Evolutionary conservation across 1,140 invertebrate species (phyloP).

Genomic region (Matsumurasca onukii): DNA sequence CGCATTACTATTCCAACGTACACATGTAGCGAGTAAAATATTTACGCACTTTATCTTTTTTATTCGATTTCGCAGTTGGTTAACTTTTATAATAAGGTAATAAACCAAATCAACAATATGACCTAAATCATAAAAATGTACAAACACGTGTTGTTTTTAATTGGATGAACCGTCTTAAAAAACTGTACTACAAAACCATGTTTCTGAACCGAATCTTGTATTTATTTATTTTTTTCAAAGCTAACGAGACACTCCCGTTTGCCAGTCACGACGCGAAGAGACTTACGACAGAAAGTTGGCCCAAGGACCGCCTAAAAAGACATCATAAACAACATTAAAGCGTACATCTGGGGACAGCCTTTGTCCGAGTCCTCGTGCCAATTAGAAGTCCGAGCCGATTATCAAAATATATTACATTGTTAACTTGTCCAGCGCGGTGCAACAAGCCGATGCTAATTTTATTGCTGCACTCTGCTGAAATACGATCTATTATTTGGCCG

Average conservation of each 20-base stretch:
- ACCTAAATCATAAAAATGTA: too few species aligned
- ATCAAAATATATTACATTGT: not conserved
- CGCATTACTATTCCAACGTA: too few species aligned
- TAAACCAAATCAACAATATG: too few species aligned
- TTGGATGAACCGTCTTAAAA: too few species aligned
- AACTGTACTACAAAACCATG: not conserved
- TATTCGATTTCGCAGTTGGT: too few species aligned
- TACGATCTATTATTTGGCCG: not conserved
- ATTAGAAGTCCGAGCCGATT: not conserved
- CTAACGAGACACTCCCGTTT: too few species aligned
- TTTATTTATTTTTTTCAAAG: not conserved
- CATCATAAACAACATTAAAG: not conserved
- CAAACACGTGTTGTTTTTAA: too few species aligned
- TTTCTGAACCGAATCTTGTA: not conserved
- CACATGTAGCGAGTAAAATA: too few species aligned
- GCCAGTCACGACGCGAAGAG: too few species aligned
- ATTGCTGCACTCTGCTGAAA: not conserved
- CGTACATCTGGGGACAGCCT: not conserved
- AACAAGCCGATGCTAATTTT: not conserved
- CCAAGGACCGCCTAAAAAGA: not conserved
- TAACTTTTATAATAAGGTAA: too few species aligned
- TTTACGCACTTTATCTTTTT: too few species aligned
- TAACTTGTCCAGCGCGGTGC: not conserved
- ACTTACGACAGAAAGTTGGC: too few species aligned
- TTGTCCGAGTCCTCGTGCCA: not conserved